Evolutionary conservation across 2,888 invertebrate genomes (phyloP), one percentile per base, ranked within the genome.

Genomic region (Ochropleura plecta): DNA sequence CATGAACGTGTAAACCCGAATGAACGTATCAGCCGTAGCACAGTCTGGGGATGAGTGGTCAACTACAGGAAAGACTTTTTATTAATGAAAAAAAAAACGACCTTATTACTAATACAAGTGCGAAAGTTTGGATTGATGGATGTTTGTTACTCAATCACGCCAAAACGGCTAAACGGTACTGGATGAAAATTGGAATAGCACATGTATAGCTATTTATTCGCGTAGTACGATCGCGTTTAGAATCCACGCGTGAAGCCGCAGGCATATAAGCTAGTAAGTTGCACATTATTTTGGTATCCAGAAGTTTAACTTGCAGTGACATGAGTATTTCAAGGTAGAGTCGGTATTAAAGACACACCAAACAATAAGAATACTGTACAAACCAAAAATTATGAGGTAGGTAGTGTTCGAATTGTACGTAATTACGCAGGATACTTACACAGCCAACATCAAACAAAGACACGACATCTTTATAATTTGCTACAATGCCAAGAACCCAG

Each of bases 381-480:
- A 48, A 49, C 8, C 10, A 42, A 49, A 42, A n/a, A 48, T 46
- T 9, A 66, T 0, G 3, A 49, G n/a, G 20, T 40, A 49, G n/a
- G 20, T 40, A 20, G 14, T 66, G 5, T 55, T 69, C 12, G 14
- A 48, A 75, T 46, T 40, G 65, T 65, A 60, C 51, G 18, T 48
- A 42, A 63, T 53, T 63, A 81, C 70, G 46, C n/a, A 70, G 62
- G 10, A 51, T 67, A 63, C 49, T 60, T 49, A 74, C 73, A 76
- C 14, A 48, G 42, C 42, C 20, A n/a, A 74, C 49, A 53, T 40
- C 44, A 70, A 68, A 69, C 78, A 59, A 78, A 82, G 73, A 73
- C 65, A 57, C 73, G 70, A 79, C 76, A 70, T 83, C 73, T 80
- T 84, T 83, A 81, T 80, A 86, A 87, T 79, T 84, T 86, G 78